Conservation (phyloP, 1,140 invertebrate species). For the Brachionus asplanchnoidis region DNA sequence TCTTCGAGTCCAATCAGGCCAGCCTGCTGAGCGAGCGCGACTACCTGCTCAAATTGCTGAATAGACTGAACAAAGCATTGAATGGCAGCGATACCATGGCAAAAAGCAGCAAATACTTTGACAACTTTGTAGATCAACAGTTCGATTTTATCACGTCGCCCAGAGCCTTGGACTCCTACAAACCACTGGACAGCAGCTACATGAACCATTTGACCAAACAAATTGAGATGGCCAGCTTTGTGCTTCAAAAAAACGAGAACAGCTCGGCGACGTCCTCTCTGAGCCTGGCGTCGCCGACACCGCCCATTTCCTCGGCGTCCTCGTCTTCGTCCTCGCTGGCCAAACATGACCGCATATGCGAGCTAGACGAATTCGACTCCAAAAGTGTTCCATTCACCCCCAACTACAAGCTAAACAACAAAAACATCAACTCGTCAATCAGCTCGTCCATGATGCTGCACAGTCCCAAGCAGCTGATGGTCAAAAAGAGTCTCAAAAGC, state of each 20-base stretch:
- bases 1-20: neutral
- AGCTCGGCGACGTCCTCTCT: neutral
- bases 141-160: neutral
- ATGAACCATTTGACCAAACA: neutral
- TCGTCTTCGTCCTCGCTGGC: neutral
- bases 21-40: neutral
- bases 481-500: neutral
- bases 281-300: constrained; percentile 1
- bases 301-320: neutral
- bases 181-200: neutral
- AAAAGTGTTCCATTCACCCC: neutral
- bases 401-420: neutral
- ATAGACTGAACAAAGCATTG: neutral
- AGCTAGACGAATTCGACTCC: neutral
- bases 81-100: neutral
- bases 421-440: constrained; percentile 24
- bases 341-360: neutral
- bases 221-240: constrained; percentile 2
- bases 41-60: neutral
- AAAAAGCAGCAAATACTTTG: neutral
- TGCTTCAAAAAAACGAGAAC: neutral
- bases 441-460: constrained; percentile 37
- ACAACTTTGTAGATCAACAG: neutral
- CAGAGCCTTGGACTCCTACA: neutral
- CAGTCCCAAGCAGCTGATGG: neutral